A percentile compares a stretch with the other conserved stretches of the same genome.
Conservation (phyloP, 2,888 invertebrate species). For the Cosmia pyralina region DNA sequence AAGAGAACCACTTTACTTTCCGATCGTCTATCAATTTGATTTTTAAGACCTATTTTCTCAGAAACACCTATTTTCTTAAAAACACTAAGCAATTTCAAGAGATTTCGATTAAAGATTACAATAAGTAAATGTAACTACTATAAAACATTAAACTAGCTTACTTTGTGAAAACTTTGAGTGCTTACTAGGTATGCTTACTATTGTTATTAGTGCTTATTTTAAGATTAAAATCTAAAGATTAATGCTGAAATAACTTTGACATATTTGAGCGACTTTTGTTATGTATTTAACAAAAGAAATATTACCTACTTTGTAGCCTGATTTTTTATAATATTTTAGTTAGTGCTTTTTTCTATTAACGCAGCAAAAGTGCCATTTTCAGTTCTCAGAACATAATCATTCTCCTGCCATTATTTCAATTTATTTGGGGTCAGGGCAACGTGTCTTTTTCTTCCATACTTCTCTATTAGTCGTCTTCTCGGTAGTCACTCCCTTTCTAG, state of each 20-base stretch:
- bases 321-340: neutral
- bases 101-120: slow-evolving; percentile 40
- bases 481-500: too few species aligned
- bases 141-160: slow-evolving; percentile 25
- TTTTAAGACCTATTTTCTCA: neutral
- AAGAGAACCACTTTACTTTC: too few species aligned
- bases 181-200: neutral
- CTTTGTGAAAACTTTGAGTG: slow-evolving; percentile 41
- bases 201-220: slow-evolving; percentile 36
- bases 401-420: too few species aligned
- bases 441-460: too few species aligned
- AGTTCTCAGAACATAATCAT: too few species aligned
- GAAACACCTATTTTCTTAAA: neutral
- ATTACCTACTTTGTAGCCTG: neutral
- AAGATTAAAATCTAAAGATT: slow-evolving; percentile 50
- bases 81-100: slow-evolving; percentile 26
- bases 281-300: slow-evolving; percentile 13
- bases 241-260: slow-evolving; percentile 38
- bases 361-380: neutral
- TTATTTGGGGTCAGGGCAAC: too few species aligned
- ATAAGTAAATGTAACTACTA: slow-evolving; percentile 17
- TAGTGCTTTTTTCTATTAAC: neutral
- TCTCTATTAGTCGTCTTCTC: too few species aligned
- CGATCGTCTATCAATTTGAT: too few species aligned
- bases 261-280: slow-evolving; percentile 10